A percentile compares a stretch with the other conserved stretches of the same genome.
These are phyloP conservation scores for Apteryx mantelli DNA, from an alignment of 2,113 vertebrate species.

Conservation along the genomic window DNA sequence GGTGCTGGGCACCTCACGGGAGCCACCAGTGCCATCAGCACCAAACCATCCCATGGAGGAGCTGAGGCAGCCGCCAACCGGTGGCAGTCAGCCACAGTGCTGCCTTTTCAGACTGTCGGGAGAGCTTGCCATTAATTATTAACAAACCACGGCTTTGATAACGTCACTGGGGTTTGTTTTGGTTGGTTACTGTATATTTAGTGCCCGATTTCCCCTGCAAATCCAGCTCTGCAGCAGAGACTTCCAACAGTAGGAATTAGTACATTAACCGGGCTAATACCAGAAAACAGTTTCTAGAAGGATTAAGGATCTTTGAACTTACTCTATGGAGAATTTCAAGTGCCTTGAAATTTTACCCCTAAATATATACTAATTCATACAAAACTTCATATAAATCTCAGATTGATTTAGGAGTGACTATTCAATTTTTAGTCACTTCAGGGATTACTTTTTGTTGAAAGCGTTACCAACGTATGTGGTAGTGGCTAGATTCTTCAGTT, in stretches of 20 bases:
- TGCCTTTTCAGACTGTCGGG: neutral
- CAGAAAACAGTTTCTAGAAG: neutral
- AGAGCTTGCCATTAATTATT: too few species aligned
- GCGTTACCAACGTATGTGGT: rapidly evolving
- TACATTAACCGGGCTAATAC: too few species aligned
- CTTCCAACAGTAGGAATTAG: neutral
- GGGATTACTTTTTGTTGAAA: neutral
- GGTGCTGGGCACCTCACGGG: too few species aligned
- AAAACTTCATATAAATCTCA: neutral
- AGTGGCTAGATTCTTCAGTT: neutral
- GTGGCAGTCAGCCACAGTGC: too few species aligned
- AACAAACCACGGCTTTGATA: rapidly evolving
- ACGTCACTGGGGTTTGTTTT: rapidly evolving
- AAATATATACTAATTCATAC: neutral
- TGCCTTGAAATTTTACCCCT: neutral
- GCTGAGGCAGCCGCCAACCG: too few species aligned
- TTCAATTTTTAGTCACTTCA: neutral
- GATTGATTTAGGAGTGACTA: neutral
- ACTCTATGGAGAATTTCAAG: neutral
- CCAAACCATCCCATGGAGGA: too few species aligned
- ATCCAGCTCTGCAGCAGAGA: neutral
- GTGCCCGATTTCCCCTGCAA: neutral
- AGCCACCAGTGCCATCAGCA: too few species aligned
- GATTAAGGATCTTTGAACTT: neutral
- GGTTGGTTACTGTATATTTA: neutral